phyloP scores from a whole-genome alignment of 2,888 invertebrate species.

The Germaria angustata region DNA sequence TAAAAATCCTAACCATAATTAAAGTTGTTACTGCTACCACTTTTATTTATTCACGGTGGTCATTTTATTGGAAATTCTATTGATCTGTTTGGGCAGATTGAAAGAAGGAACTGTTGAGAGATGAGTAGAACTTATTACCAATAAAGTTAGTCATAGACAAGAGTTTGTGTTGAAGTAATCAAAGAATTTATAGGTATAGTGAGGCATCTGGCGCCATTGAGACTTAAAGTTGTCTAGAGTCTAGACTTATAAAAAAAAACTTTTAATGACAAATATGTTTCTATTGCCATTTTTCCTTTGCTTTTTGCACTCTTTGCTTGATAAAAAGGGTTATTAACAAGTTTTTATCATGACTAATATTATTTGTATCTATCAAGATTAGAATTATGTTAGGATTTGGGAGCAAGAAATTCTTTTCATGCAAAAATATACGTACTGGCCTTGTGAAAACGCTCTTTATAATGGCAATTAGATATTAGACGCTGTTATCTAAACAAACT shows the following conservation, averaged over 20 bases:
- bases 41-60: not conserved
- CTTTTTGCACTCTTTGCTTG: not conserved
- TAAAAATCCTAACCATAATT: conserved; percentile 1
- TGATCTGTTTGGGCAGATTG: not conserved
- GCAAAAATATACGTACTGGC: no score
- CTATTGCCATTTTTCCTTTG: not conserved
- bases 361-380: no score
- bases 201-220: conserved; percentile 16
- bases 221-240: conserved; percentile 27
- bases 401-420: no score
- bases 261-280: not conserved
- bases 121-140: conserved; percentile 14
- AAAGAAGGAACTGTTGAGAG: not conserved
- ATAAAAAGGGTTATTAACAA: no score
- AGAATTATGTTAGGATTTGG: no score
- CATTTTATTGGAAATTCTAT: not conserved
- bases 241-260: conserved; percentile 32
- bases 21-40: not conserved
- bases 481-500: no score
- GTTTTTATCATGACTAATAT: no score
- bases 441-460: no score
- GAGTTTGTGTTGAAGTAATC: not conserved
- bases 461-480: no score
- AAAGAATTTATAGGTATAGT: not conserved
- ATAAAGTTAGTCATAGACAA: conserved; percentile 10